Conservation (phyloP, 1,140 invertebrate species). For the Whitmania pigra region DNA sequence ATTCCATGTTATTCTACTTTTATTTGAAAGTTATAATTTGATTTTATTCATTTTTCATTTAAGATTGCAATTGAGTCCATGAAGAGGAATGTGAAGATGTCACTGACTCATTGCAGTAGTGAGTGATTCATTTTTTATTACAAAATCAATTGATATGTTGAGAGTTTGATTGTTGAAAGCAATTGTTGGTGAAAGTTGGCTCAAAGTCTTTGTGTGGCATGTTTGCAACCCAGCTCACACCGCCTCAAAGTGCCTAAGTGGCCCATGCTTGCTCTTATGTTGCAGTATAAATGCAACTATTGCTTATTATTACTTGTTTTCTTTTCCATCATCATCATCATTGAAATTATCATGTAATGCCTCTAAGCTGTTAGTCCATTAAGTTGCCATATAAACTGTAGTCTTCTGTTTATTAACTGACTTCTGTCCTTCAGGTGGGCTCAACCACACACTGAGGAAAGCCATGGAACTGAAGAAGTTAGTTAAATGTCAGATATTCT, state of each 20-base stretch:
- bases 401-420: no score
- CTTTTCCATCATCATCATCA: no score
- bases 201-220: no score
- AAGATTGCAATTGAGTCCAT: neutral
- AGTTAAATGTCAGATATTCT: neutral
- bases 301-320: no score
- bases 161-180: no score
- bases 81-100: neutral
- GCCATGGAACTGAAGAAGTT: slow-evolving; percentile 11
- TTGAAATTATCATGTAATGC: neutral
- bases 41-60: neutral
- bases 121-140: neutral
- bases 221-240: no score
- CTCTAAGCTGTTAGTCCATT: neutral
- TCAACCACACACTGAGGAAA: neutral
- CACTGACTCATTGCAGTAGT: slow-evolving; percentile 3
- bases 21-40: neutral
- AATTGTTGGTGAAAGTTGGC: no score
- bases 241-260: no score
- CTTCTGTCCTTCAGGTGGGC: neutral
- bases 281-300: neutral
- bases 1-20: neutral
- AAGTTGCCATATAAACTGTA: neutral
- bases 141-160: neutral
- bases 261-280: neutral